Evolutionary conservation across 2,888 invertebrate species (phyloP), one percentile per base, ranked within the genome.

Genomic region (Aleiodes alternator): DNA sequence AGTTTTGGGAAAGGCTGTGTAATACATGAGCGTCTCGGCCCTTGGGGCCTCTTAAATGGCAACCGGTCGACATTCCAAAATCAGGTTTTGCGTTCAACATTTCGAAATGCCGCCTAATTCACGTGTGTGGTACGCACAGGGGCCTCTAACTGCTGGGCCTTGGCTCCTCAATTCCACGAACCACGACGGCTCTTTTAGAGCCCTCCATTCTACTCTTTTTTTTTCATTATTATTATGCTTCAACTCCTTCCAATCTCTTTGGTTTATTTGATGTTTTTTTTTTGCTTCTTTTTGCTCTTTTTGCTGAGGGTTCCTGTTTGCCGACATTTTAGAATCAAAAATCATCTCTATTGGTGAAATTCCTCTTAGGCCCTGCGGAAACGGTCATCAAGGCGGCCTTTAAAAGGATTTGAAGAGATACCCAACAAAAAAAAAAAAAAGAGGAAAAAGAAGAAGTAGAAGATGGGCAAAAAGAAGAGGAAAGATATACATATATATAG

Each of bases 51-150:
- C 64, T 16, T 70, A 69, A 75, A 53, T 75, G 80, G 79, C 77
- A 79, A 79, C 78, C 80, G 79, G 75, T 76, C 83, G 78, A 81
- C 84, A 84, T 84, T 84, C 82, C 78, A 75, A 82, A 82, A 84
- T 83, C 84, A 82, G 83, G 84, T 85, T 84, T 82, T 82, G 80
- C 80, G 82, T 81, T 80, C 81, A 84, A 84, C 80, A 85, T 84
- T 84, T 84, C 81, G 77, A 72, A 71, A 75, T 75, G 56, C 77
- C 80, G 79, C 78, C 79, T 81, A 81, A 82, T 82, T 82, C 78
- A 64, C 70, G 48, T 71, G 70, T 48, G 78, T 64, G 64, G 64
- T 64, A 57, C 75, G 71, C 73, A 76, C 76, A 69, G 76, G 75
- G 66, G 73, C 71, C 78, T 72, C 77, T 74, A 66, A 73, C 80